Evolutionary conservation across 2,113 vertebrate genomes (phyloP).

Genomic region (Ageneiosus marmoratus): DNA sequence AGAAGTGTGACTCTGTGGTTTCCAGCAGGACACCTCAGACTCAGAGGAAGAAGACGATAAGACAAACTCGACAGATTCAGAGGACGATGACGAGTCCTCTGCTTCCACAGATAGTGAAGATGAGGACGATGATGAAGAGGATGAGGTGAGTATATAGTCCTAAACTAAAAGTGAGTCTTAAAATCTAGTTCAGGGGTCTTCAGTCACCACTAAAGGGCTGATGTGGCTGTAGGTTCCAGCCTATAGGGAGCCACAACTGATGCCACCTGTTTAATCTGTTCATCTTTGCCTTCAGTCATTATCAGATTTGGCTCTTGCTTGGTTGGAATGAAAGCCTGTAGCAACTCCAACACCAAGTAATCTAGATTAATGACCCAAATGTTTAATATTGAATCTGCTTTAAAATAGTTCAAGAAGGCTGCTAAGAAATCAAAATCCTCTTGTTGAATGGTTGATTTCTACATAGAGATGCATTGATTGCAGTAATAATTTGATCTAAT

Average conservation of each 20-base stretch:
- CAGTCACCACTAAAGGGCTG: background rate
- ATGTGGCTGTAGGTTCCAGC: background rate
- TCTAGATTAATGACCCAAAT: background rate
- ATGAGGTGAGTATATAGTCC: conserved; percentile 54
- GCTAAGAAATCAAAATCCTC: background rate
- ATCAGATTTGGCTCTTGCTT: background rate
- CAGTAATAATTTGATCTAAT: too few species aligned
- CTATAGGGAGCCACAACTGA: background rate
- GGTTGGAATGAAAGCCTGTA: background rate
- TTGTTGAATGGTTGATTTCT: background rate
- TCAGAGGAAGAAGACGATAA: conserved; percentile 71
- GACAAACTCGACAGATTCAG: conserved; percentile 69
- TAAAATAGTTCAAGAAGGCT: background rate
- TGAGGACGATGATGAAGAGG: conserved; percentile 64
- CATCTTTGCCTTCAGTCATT: background rate
- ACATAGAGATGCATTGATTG: too few species aligned
- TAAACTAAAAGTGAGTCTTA: background rate
- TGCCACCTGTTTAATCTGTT: background rate
- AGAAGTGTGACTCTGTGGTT: conserved; percentile 48
- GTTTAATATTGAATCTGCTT: background rate
- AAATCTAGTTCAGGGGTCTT: background rate
- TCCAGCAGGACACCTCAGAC: conserved; percentile 74
- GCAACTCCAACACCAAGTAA: background rate
- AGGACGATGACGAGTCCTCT: conserved; percentile 73
- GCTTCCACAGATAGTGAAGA: conserved; percentile 70